Percentiles rank a stretch among this genome's conserved stretches.
Conservation (phyloP, 2,113 vertebrate genomes). For the Oreocharis arfaki region DNA sequence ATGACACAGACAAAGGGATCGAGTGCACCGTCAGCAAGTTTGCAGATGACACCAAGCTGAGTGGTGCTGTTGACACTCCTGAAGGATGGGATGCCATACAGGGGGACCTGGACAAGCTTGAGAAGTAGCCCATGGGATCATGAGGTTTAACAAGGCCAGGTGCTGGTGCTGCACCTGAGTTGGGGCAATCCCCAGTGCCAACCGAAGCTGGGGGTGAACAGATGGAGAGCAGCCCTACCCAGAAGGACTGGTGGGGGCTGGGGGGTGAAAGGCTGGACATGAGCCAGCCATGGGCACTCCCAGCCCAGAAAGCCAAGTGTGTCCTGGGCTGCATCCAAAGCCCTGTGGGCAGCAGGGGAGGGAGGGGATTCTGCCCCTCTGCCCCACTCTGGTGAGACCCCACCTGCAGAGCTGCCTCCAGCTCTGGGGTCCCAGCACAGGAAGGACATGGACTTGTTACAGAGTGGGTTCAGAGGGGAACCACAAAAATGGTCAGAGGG, state of each 20-base stretch:
- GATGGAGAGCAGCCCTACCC: background rate
- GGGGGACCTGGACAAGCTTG: background rate
- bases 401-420: background rate
- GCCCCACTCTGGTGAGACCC: background rate
- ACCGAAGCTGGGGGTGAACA: background rate
- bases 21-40: background rate
- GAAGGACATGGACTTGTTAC: background rate
- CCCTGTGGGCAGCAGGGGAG: background rate
- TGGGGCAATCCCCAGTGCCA: accelerated
- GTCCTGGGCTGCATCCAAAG: background rate
- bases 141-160: background rate
- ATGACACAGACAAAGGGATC: accelerated
- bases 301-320: background rate
- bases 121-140: background rate
- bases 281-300: background rate
- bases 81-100: background rate
- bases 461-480: background rate
- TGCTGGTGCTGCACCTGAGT: background rate
- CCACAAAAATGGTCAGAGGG: background rate
- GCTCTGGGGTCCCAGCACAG: background rate
- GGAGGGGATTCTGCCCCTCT: background rate
- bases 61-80: background rate
- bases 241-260: background rate
- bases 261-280: background rate
- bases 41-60: background rate